Evolutionary conservation across 2,797 vertebrate genomes (phyloP).

Genomic region (Sebastes oblongus): DNA sequence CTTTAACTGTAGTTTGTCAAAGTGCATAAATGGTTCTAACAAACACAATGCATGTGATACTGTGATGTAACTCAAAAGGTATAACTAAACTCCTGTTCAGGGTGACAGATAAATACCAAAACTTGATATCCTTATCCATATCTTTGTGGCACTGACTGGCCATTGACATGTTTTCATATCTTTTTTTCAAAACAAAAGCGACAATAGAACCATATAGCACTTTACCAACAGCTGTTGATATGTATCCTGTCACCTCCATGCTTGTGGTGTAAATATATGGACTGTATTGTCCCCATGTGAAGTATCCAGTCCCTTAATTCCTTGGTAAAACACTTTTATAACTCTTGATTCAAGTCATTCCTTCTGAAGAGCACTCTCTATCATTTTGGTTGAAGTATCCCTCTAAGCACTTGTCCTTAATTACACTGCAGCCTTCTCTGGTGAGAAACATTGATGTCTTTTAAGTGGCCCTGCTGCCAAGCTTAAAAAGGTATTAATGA

Average conservation of each 20-base stretch:
- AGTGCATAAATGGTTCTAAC: background rate
- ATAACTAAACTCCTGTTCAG: background rate
- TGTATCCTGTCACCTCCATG: background rate
- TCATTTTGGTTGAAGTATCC: constrained; percentile 7
- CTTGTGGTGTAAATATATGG: background rate
- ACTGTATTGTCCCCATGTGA: background rate
- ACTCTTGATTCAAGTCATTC: background rate
- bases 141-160: background rate
- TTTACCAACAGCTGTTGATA: background rate
- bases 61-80: background rate
- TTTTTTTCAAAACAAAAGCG: background rate
- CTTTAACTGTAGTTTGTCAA: background rate
- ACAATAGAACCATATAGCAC: background rate
- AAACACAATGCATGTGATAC: background rate
- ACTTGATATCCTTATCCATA: background rate
- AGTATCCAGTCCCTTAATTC: background rate
- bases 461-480: constrained; percentile 22
- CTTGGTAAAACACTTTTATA: background rate
- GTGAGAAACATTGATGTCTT: constrained; percentile 19
- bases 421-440: constrained; percentile 23
- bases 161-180: background rate
- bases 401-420: constrained; percentile 13
- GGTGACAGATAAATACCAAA: background rate
- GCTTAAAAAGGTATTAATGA: constrained; percentile 26
- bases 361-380: background rate